Conservation (phyloP, 2,888 invertebrate species). For the Xylota sylvarum region DNA sequence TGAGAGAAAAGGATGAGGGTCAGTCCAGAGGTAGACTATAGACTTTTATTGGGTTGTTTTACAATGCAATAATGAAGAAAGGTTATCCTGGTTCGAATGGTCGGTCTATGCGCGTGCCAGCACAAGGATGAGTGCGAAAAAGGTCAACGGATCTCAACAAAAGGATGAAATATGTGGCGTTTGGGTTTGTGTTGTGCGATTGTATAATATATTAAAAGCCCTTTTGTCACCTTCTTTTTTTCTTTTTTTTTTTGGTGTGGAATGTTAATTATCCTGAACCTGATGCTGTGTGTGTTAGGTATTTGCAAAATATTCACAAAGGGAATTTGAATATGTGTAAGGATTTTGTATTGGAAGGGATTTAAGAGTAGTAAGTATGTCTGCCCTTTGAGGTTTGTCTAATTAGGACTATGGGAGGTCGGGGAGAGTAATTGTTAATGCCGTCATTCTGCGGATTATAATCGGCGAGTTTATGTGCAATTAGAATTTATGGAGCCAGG, state of each 20-base stretch:
- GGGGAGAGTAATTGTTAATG: background rate
- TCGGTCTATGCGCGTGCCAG: conserved; percentile 49
- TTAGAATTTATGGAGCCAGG: background rate
- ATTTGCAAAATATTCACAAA: conserved; percentile 47
- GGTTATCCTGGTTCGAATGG: conserved; percentile 24
- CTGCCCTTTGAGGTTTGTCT: conserved; percentile 30
- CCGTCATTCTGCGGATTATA: conserved; percentile 3
- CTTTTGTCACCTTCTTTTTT: conserved; percentile 61
- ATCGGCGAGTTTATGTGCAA: background rate
- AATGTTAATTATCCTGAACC: conserved; percentile 62
- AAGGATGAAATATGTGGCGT: conserved; percentile 53
- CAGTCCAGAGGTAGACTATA: conserved; percentile 21
- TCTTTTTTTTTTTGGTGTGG: conserved; percentile 16
- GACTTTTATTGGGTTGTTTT: conserved; percentile 45
- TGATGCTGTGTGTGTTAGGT: conserved; percentile 10
- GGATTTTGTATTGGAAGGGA: conserved; percentile 17
- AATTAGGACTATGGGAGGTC: conserved; percentile 18
- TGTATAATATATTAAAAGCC: conserved; percentile 23
- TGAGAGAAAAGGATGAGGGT: conserved; percentile 2
- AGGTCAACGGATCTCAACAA: conserved; percentile 59
- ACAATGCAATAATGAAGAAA: conserved; percentile 43
- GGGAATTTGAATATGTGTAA: conserved; percentile 42
- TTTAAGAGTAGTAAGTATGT: background rate
- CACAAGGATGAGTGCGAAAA: conserved; percentile 49
- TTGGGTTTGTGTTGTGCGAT: background rate